phyloP scores from a whole-genome alignment of 92 coral and sea anemone genomes.

The Zoanthus gigantus region DNA sequence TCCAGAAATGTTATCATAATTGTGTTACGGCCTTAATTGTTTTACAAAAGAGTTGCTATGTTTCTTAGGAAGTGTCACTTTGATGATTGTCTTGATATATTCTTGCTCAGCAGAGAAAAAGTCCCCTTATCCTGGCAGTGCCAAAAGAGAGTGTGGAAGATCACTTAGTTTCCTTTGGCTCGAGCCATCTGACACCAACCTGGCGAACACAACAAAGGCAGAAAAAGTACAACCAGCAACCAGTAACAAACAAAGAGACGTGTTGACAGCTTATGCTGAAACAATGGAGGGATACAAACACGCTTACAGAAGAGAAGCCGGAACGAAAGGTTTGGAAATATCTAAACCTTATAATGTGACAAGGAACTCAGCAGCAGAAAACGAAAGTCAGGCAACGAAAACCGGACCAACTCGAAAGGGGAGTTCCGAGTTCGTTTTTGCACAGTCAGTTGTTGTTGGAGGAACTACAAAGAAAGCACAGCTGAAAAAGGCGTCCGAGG shows the following conservation, averaged over 20 bases:
- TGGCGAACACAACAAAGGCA: background rate
- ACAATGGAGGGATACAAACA: background rate
- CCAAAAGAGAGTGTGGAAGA: background rate
- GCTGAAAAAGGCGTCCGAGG: conserved; percentile 15
- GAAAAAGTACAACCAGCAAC: background rate
- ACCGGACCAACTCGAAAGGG: background rate
- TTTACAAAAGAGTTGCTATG: no score
- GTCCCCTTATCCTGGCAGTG: background rate
- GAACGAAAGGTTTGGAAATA: background rate
- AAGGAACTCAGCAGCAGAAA: background rate
- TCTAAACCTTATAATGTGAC: background rate
- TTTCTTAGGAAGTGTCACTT: no score
- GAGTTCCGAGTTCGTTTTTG: background rate
- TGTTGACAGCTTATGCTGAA: background rate
- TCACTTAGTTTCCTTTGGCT: background rate
- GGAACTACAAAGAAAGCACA: conserved; percentile 20
- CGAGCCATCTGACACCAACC: background rate
- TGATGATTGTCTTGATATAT: no score
- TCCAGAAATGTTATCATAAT: no score
- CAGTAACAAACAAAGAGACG: background rate
- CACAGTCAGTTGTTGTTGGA: conserved; percentile 6
- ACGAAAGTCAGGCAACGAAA: background rate
- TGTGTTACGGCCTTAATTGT: no score
- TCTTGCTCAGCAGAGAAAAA: background rate
- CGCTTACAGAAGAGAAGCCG: background rate